Conservation (phyloP, 2,797 vertebrate species). For the Phalloptychus januarius region DNA sequence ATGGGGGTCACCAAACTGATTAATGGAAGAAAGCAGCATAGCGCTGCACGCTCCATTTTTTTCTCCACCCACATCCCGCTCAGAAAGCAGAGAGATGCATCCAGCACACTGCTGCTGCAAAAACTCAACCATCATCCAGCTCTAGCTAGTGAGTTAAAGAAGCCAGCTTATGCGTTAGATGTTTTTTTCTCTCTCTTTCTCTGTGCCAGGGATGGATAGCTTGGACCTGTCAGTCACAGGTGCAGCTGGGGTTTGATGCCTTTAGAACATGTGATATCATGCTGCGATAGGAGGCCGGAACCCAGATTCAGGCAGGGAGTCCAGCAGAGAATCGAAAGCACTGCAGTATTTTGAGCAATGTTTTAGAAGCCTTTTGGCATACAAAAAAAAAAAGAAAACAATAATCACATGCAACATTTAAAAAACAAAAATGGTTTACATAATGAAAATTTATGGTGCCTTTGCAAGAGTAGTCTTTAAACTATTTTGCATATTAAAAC, state of each 20-base stretch:
- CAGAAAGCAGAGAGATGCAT: conserved; percentile 40
- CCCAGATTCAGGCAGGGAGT: conserved; percentile 46
- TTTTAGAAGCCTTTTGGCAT: conserved; percentile 43
- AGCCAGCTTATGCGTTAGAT: conserved; percentile 45
- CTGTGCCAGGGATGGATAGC: conserved; percentile 51
- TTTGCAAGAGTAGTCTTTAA: not conserved
- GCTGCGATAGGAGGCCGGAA: conserved; percentile 62
- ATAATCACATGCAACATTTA: conserved; percentile 33
- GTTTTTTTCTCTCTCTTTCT: conserved; percentile 7
- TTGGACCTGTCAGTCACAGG: conserved; percentile 72
- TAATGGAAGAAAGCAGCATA: conserved; percentile 72
- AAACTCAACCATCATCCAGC: conserved; percentile 36
- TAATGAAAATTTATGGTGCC: conserved; percentile 21
- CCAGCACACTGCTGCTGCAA: conserved; percentile 33
- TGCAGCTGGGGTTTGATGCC: conserved; percentile 58
- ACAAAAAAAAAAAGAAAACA: conserved; percentile 24
- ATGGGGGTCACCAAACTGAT: conserved; percentile 65
- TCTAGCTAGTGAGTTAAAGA: conserved; percentile 24
- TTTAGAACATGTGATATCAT: conserved; percentile 66
- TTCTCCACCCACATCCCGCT: conserved; percentile 48
- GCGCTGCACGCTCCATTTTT: conserved; percentile 47
- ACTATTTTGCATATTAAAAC: not conserved
- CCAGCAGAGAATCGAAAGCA: conserved; percentile 58
- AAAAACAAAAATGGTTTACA: conserved; percentile 45
- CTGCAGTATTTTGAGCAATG: conserved; percentile 55